phyloP scores from a whole-genome alignment of 2,797 vertebrate species.

The Simalia tracyae region DNA sequence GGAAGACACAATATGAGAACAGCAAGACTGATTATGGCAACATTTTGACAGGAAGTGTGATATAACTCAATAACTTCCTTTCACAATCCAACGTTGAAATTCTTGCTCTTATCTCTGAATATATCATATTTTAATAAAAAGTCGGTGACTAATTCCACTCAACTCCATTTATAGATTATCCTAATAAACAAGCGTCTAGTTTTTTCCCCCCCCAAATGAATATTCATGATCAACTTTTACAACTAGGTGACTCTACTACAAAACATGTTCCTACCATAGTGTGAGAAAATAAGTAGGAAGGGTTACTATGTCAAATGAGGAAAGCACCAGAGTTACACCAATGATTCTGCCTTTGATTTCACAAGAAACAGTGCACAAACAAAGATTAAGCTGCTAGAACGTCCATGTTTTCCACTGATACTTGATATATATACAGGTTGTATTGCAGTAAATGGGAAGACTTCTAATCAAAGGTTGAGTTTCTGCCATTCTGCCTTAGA shows the following conservation, averaged over 20 bases:
- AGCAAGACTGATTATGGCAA: background rate
- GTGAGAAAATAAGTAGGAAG: slow-evolving; percentile 2
- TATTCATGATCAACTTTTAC: slow-evolving; percentile 32
- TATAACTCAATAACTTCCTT: slow-evolving; percentile 20
- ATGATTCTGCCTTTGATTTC: background rate
- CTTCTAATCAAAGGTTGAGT: background rate
- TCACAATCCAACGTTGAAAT: background rate
- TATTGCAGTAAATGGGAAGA: background rate
- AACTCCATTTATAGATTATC: slow-evolving; percentile 25
- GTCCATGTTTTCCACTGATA: background rate
- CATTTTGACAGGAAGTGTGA: slow-evolving; percentile 22
- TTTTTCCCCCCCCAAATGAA: slow-evolving; percentile 30
- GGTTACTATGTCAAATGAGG: background rate
- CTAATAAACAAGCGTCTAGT: background rate
- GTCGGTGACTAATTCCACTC: background rate
- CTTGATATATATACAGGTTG: background rate
- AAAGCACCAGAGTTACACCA: background rate
- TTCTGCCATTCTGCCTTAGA: background rate
- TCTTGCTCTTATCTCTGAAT: slow-evolving; percentile 9
- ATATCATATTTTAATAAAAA: background rate
- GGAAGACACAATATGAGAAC: slow-evolving; percentile 9
- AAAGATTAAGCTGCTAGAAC: background rate
- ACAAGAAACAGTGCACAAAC: background rate
- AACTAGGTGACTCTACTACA: background rate
- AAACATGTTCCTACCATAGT: background rate